Evolutionary conservation across 2,888 invertebrate species (phyloP).

Genomic region (Bombylius discolor): DNA sequence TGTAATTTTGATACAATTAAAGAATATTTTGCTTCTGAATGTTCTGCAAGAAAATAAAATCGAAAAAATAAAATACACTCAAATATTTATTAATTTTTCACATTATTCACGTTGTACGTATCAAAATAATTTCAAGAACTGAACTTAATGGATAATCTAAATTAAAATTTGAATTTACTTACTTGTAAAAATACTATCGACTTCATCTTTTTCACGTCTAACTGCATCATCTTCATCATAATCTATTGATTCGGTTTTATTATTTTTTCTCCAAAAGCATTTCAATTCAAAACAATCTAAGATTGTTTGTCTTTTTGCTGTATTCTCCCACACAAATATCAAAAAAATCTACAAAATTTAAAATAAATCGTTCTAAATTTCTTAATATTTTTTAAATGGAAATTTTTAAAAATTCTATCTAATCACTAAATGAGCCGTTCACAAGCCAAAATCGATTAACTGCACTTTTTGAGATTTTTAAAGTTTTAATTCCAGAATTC

Average conservation of each 20-base stretch:
- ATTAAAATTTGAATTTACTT: neutral
- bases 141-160: neutral
- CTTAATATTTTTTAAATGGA: no score
- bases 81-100: no score
- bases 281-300: conserved; percentile 13
- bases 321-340: conserved; percentile 23
- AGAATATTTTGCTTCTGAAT: conserved; percentile 28
- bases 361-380: neutral
- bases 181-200: conserved; percentile 20
- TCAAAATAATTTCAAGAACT: no score
- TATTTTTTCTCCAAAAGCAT: conserved; percentile 13
- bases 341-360: conserved; percentile 19
- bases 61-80: neutral
- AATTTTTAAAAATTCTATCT: no score
- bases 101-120: no score
- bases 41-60: neutral
- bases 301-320: conserved; percentile 18
- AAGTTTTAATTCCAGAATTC: no score
- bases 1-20: conserved; percentile 45
- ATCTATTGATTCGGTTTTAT: conserved; percentile 1
- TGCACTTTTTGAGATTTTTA: no score
- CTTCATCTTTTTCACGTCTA: conserved; percentile 15
- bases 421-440: no score
- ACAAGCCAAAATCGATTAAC: no score
- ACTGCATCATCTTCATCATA: conserved; percentile 16